Base-by-base conservation (phyloP, 2,797 vertebrate genomes). In the Lagorchestes hirsutus region DNA sequence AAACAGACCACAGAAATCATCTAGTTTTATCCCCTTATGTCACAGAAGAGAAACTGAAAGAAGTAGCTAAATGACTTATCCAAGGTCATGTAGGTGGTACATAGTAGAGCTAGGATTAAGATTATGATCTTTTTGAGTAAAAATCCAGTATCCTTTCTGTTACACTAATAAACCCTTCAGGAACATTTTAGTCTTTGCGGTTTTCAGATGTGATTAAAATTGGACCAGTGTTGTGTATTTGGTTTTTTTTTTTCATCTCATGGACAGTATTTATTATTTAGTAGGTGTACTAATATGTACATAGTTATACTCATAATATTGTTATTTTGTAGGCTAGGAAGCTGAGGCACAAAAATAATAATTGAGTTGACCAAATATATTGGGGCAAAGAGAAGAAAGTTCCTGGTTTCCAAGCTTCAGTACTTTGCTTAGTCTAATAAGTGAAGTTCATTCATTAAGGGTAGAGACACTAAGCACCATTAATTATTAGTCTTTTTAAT, bases 341-440 rank as follows among this genome's bases (percentile, higher is more conserved):
- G 59, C 5, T 18, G 50, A 59, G 13, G 24, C 54, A 29, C 5
- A 67, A 67, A n/a, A 5, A 67, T 67, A 16, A 67, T 8, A 67
- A 67, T 27, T 46, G 18, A 54, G 0, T 56, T 96, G 82, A 40
- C 6, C 11, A 94, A 54, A 92, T 24, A 93, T 40, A 94, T 62
- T n/a, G 4, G 2, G 4, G n/a, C 22, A 46, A 87, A 22, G 74
- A 28, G 31, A 93, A 93, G 14, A 82, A 50, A 67, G 40, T 34
- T 34, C 50, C 55, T 93, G 10, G 27, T 59, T 54, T 46, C 94
- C 8, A 58, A 62, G 9, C 50, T 10, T 91, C 93, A 28, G n/a
- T 28, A 1, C 55, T 96, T 96, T 91, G 59, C 13, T 67, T 67
- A 58, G 0, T 92, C 94, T 90, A 93, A 93, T 95, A 96, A 95